These are phyloP conservation scores for Sterrhoptilus dennistouni DNA, from an alignment of 2,113 vertebrate species.

Conservation along the genomic window DNA sequence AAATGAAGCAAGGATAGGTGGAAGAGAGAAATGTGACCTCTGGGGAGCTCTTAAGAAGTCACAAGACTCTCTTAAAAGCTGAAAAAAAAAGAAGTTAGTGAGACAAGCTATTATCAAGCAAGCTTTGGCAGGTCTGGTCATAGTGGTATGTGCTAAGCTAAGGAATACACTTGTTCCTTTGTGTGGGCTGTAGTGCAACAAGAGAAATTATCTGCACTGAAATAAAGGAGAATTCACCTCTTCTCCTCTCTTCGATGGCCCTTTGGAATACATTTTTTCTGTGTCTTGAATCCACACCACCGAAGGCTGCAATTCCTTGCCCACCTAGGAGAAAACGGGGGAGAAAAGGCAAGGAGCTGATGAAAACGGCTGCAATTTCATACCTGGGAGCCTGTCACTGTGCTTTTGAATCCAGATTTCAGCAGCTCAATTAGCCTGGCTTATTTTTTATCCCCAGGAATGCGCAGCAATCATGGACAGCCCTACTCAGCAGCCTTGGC, in stretches of 20 bases:
- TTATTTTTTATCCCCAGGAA: background rate
- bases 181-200: background rate
- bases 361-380: background rate
- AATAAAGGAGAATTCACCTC: constrained; percentile 63
- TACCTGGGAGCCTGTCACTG: background rate
- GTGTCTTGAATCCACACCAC: constrained; percentile 85
- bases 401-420: background rate
- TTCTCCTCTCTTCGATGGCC: constrained; percentile 61
- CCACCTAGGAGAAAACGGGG: constrained; percentile 73
- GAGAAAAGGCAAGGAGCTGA: background rate
- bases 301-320: constrained; percentile 82
- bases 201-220: background rate
- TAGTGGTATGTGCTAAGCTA: background rate
- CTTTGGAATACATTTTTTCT: constrained; percentile 84
- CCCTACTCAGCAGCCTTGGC: background rate
- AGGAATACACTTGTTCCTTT: constrained; percentile 22
- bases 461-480: background rate
- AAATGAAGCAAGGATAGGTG: constrained; percentile 38
- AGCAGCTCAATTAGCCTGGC: background rate
- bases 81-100: background rate
- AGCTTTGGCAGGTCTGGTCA: constrained; percentile 18
- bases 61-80: constrained; percentile 23
- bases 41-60: constrained; percentile 30
- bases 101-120: constrained; percentile 37
- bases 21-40: constrained; percentile 41